Base-by-base conservation (phyloP, 1,140 invertebrate species). In the Rhizoglyphus robini region DNA sequence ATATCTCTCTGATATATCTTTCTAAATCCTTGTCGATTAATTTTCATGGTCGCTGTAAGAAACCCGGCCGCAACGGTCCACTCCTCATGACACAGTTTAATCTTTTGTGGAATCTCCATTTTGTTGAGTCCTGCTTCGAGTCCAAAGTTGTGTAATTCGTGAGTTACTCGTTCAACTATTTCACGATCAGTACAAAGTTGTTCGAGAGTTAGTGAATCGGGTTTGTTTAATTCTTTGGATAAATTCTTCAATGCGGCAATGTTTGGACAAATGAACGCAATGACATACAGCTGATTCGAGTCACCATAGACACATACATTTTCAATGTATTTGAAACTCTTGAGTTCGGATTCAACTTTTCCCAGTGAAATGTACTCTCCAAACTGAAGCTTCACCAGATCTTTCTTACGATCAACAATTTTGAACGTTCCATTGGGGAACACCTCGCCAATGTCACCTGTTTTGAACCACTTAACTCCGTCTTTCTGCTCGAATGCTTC, bases 41-140 rank as follows among this genome's bases (percentile, higher is more conserved):
- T 80, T 78, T 98, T 98, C 76, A 96, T 91, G 48, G 95, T 92
- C 69, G 95, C 94, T 18, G 95, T 98, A 1, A 83, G 90, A n/a
- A 98, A 81, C 41, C 92, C 93, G 82, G 88, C 89, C 74, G 95
- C 93, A 0, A 94, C 92, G 0, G 90, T 90, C 95, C 95, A 98
- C 49, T 89, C 84, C 71, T 96, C 93, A 27, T 84, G 78, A 71
- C 86, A 86, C 23, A 99, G 77, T 74, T 87, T 89, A 5, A 96
- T 83, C 3, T 87, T 90, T n/a, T 84, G 83, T 0, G 95, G 95
- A 60, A 96, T 85, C 78, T 97, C 94, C 75, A 88, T 93, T 71
- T 85, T 88, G 73, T 92, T 72, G 30, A 81, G 72, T n/a, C 60
- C 54, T 18, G 31, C 86, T 82, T 88, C 90, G 70, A 83, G 83